A percentile compares a stretch with the other conserved stretches of the same genome.
Conservation (phyloP, 2,113 vertebrate genomes). For the Lynx canadensis region DNA sequence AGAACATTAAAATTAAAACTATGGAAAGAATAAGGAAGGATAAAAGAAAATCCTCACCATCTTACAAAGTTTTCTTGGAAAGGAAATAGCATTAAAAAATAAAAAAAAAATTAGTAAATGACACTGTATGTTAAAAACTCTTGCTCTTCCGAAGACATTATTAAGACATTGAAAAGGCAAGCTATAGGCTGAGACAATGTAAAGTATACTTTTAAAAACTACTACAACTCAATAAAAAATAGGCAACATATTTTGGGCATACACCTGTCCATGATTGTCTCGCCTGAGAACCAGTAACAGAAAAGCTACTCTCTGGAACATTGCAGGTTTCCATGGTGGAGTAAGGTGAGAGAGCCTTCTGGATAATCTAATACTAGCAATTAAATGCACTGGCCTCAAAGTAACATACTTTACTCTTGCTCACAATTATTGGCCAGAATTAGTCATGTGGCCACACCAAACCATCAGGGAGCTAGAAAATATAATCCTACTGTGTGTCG, state of each 20-base stretch:
- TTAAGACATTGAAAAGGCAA: neutral
- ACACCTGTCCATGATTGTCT: neutral
- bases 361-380: neutral
- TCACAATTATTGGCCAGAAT: neutral
- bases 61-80: neutral
- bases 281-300: neutral
- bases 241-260: neutral
- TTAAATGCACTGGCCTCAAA: neutral
- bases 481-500: neutral
- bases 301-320: neutral
- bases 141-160: neutral
- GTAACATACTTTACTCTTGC: neutral
- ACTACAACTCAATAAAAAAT: neutral
- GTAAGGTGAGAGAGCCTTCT: fast-evolving
- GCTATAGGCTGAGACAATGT: neutral
- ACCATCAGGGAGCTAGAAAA: neutral
- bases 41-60: neutral
- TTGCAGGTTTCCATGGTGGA: too few species aligned
- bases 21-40: neutral
- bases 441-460: neutral
- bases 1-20: neutral
- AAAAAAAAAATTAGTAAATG: neutral
- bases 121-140: neutral
- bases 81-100: neutral
- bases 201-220: neutral